phyloP scores from a whole-genome alignment of 2,797 vertebrate species.

The Iguana delicatissima region DNA sequence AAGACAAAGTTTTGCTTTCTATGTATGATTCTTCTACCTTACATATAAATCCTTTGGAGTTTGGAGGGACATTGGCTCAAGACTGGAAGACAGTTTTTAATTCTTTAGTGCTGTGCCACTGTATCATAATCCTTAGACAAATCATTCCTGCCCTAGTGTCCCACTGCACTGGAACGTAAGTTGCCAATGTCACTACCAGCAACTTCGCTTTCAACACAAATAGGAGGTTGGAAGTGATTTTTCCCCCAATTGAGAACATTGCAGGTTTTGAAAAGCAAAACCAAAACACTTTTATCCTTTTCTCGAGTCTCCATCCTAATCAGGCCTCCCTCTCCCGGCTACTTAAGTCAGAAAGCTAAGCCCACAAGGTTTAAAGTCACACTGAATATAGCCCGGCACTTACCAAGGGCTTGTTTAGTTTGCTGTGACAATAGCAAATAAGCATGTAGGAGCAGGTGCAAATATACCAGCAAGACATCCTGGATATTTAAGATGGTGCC shows the following conservation, averaged over 20 bases:
- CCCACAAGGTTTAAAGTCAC: neutral
- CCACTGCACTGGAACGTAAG: neutral
- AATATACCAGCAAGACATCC: neutral
- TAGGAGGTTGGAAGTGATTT: neutral
- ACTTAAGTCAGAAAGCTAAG: neutral
- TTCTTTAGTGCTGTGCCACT: neutral
- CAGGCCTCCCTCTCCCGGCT: too few species aligned
- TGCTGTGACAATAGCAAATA: neutral
- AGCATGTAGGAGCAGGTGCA: too few species aligned
- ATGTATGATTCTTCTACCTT: neutral
- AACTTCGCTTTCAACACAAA: neutral
- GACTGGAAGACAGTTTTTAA: neutral
- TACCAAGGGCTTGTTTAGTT: neutral
- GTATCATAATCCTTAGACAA: neutral
- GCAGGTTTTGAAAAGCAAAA: neutral
- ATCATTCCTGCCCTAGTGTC: neutral
- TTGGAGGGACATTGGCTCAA: neutral
- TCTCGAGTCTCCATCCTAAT: neutral
- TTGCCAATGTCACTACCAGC: neutral
- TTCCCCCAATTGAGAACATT: too few species aligned
- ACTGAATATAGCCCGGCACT: neutral
- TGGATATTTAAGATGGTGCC: neutral
- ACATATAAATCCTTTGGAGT: neutral
- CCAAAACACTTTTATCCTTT: neutral
- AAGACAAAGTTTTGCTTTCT: neutral